phyloP scores from a whole-genome alignment of 2,888 invertebrate species.

The Panzeria rudis region DNA sequence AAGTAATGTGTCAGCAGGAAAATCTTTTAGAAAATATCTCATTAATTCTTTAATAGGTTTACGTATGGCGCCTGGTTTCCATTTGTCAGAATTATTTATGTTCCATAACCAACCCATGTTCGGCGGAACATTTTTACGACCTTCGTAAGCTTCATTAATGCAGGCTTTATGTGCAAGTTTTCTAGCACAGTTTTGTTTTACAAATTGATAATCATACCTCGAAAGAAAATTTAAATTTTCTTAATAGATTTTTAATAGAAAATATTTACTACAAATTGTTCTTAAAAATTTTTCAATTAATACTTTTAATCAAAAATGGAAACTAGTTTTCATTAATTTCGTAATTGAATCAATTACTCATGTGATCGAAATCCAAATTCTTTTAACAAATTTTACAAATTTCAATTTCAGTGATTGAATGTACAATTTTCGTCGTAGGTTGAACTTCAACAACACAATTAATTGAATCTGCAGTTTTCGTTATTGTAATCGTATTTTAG shows the following conservation, averaged over 20 bases:
- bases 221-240: slow-evolving; percentile 9
- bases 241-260: neutral
- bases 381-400: too few relatives aligned
- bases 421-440: too few relatives aligned
- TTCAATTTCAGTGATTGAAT: too few relatives aligned
- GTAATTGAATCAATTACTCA: too few relatives aligned
- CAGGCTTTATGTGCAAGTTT: slow-evolving; percentile 86
- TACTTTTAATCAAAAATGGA: too few relatives aligned
- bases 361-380: too few relatives aligned
- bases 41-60: slow-evolving; percentile 81
- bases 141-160: slow-evolving; percentile 84
- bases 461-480: too few relatives aligned
- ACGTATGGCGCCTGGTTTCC: slow-evolving; percentile 82
- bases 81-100: slow-evolving; percentile 77
- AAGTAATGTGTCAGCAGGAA: slow-evolving; percentile 79
- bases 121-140: slow-evolving; percentile 85
- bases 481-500: too few relatives aligned
- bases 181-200: slow-evolving; percentile 80
- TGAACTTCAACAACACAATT: too few relatives aligned
- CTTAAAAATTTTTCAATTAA: too few relatives aligned
- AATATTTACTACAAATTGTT: too few relatives aligned
- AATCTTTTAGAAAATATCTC: slow-evolving; percentile 81
- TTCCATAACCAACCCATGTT: slow-evolving; percentile 90
- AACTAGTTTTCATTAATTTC: too few relatives aligned
- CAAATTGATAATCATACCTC: slow-evolving; percentile 74